These are phyloP conservation scores for Nephrotoma flavescens DNA, from an alignment of 2,888 invertebrate genomes.

Conservation along the genomic window DNA sequence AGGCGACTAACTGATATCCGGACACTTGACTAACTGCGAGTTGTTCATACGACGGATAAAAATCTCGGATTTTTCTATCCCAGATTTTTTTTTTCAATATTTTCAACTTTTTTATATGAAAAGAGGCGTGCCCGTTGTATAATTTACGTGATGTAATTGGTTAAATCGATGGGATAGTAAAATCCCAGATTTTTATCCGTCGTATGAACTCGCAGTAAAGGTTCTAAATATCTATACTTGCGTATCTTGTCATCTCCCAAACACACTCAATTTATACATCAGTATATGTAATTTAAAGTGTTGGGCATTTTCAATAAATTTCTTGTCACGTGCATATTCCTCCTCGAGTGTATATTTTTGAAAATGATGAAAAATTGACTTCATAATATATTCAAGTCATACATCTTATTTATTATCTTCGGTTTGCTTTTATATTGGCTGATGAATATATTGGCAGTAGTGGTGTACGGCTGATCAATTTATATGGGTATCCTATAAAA, in stretches of 20 bases:
- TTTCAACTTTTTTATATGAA: no score
- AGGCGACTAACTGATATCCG: neutral
- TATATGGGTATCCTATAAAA: neutral
- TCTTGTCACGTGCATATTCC: neutral
- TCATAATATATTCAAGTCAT: neutral
- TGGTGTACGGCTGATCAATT: neutral
- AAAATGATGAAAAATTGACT: neutral
- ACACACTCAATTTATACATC: neutral
- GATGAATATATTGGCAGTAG: neutral
- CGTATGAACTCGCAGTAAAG: no score
- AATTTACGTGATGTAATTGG: no score
- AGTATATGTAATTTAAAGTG: neutral
- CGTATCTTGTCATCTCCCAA: neutral
- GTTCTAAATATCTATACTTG: no score
- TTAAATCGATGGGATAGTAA: no score
- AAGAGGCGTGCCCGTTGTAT: no score
- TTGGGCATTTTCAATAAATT: neutral
- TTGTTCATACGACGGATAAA: no score
- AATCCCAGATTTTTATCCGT: no score
- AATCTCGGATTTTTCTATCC: no score
- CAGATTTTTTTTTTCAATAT: no score
- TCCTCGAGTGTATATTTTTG: neutral
- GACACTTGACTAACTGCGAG: no score
- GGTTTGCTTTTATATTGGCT: neutral
- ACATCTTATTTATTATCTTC: neutral